phyloP scores from a whole-genome alignment of 2,113 vertebrate genomes.

The Rostratula benghalensis region DNA sequence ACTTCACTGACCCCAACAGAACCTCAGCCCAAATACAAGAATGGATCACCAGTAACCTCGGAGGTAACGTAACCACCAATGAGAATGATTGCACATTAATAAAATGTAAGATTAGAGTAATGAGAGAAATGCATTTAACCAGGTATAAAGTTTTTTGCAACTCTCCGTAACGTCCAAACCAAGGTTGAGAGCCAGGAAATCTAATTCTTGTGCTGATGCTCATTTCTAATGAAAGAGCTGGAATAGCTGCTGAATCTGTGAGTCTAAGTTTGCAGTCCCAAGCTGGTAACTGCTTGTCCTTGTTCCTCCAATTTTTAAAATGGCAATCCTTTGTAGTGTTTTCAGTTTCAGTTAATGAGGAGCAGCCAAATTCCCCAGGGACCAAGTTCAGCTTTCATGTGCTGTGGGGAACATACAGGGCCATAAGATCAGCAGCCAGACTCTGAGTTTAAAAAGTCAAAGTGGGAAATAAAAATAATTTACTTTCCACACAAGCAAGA shows the following conservation, averaged over 20 bases:
- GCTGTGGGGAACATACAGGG: neutral
- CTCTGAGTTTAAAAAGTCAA: neutral
- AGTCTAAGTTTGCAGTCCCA: neutral
- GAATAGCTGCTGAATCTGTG: neutral
- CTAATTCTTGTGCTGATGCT: neutral
- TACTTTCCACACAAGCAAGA: neutral
- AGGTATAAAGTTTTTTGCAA: neutral
- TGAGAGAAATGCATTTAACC: neutral
- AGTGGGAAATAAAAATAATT: neutral
- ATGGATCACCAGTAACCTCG: slow-evolving; percentile 10
- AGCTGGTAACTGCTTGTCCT: neutral
- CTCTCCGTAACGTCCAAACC: fast-evolving
- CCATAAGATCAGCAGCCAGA: neutral
- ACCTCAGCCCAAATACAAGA: slow-evolving; percentile 39
- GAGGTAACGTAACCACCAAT: slow-evolving; percentile 36
- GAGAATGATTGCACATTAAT: neutral
- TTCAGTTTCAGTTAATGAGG: neutral
- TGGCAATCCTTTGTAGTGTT: neutral
- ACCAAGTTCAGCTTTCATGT: fast-evolving
- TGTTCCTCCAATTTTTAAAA: neutral
- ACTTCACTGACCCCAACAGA: slow-evolving; percentile 72
- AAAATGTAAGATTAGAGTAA: neutral
- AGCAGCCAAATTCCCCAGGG: neutral
- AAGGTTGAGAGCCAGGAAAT: neutral
- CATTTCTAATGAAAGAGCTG: neutral